A percentile compares a stretch with the other conserved stretches of the same genome.
Conservation (phyloP, 2,888 invertebrate genomes). For the Caenorhabditis sp. region DNA sequence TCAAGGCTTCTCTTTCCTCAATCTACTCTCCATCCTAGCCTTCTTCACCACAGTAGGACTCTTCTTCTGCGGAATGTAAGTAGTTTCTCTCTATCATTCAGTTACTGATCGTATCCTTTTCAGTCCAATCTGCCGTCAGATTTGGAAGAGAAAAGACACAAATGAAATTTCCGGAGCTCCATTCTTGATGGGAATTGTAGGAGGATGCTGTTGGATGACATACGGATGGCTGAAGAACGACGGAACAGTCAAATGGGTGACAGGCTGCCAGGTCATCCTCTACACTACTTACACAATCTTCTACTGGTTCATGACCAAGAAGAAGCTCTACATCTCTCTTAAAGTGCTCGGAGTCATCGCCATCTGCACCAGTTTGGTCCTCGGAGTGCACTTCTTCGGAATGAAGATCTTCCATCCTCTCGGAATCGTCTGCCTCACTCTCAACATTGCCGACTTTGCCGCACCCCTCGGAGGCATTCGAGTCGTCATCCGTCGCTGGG, state of each 20-base stretch:
- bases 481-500: conserved; percentile 90
- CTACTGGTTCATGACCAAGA: conserved; percentile 82
- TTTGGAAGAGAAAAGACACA: conserved; percentile 82
- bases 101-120: conserved; percentile 41
- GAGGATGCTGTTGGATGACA: conserved; percentile 81
- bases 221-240: conserved; percentile 81
- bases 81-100: conserved; percentile 6
- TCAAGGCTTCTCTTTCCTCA: conserved; percentile 79
- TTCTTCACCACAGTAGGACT: conserved; percentile 90
- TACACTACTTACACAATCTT: conserved; percentile 80
- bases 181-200: conserved; percentile 82
- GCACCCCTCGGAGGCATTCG: conserved; percentile 90
- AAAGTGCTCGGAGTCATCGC: conserved; percentile 76
- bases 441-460: conserved; percentile 90
- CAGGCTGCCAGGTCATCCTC: conserved; percentile 79
- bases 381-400: conserved; percentile 78
- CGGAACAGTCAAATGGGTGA: conserved; percentile 80
- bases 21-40: conserved; percentile 85
- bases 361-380: conserved; percentile 73
- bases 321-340: conserved; percentile 82
- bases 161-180: conserved; percentile 82
- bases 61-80: conserved; percentile 87
- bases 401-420: conserved; percentile 84
- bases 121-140: conserved; percentile 82
- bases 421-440: conserved; percentile 87